Conservation (phyloP, 1,140 invertebrate species). For the Acyrthosiphon pisum region DNA sequence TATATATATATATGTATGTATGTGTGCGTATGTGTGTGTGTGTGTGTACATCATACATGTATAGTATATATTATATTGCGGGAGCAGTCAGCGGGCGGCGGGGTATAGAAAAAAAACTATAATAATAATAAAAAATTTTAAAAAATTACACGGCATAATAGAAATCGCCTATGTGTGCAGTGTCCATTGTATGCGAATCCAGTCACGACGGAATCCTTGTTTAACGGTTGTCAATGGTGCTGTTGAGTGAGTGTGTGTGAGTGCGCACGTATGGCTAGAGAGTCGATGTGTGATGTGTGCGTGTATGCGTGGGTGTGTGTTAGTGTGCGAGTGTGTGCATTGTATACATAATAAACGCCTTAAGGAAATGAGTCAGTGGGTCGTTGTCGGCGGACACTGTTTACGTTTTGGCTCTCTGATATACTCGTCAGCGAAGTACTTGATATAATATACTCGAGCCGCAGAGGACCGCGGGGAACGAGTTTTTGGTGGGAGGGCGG, state of each 20-base stretch:
- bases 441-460: neutral
- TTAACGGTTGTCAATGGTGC: slow-evolving; percentile 54
- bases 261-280: neutral
- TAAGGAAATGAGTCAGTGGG: slow-evolving; percentile 56
- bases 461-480: neutral
- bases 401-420: slow-evolving; percentile 38
- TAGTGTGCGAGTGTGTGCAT: neutral
- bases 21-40: too few relatives aligned
- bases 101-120: neutral
- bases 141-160: slow-evolving; percentile 47
- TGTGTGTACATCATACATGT: too few relatives aligned
- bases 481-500: neutral
- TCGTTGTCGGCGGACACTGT: slow-evolving; percentile 13
- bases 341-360: slow-evolving; percentile 35
- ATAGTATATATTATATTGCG: neutral
- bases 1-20: too few relatives aligned
- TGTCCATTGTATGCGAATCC: slow-evolving; percentile 52
- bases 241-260: neutral
- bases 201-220: slow-evolving; percentile 54
- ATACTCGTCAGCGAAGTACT: neutral
- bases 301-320: neutral
- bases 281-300: neutral
- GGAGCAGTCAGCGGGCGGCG: neutral
- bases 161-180: slow-evolving; percentile 38
- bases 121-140: neutral